A percentile compares a stretch with the other conserved stretches of the same genome.
These are phyloP conservation scores for Sigmodon hispidus DNA, from an alignment of 2,113 vertebrate species.

Conservation along the genomic window DNA sequence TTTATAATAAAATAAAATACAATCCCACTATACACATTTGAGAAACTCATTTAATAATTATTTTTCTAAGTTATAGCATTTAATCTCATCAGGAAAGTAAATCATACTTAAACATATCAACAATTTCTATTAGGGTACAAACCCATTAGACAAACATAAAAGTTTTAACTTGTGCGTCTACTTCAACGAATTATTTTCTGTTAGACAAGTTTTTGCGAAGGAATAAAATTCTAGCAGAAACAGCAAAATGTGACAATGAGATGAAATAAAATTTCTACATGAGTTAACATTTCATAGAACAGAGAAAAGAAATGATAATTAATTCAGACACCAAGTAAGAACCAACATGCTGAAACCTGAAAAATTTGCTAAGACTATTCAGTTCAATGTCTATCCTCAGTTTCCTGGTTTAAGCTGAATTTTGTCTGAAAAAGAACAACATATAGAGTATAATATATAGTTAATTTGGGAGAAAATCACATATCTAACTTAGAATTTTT, in stretches of 20 bases:
- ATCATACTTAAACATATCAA: not conserved
- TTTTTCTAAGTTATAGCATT: not conserved
- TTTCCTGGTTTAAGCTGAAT: conserved; percentile 57
- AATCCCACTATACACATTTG: not conserved
- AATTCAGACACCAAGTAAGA: conserved; percentile 71
- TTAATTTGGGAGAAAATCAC: not conserved
- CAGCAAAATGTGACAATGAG: conserved; percentile 29
- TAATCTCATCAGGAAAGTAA: not conserved
- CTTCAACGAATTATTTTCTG: not conserved
- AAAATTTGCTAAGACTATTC: conserved; percentile 57
- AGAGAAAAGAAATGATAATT: conserved; percentile 68
- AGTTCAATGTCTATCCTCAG: conserved; percentile 56
- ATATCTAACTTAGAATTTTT: not conserved
- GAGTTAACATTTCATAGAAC: conserved; percentile 57
- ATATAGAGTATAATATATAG: not conserved
- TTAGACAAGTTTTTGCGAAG: conserved; percentile 29
- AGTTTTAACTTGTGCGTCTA: not conserved
- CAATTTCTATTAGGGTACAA: not conserved
- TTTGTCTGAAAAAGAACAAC: not conserved
- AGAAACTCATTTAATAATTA: not conserved
- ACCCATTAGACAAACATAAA: not conserved
- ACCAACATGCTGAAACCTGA: conserved; percentile 28
- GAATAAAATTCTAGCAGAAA: conserved; percentile 54
- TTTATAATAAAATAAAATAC: no score
- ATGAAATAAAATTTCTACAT: conserved; percentile 63